These are phyloP conservation scores for Andinoacara biseriatus DNA, from an alignment of 2,113 vertebrate genomes.

Conservation along the genomic window DNA sequence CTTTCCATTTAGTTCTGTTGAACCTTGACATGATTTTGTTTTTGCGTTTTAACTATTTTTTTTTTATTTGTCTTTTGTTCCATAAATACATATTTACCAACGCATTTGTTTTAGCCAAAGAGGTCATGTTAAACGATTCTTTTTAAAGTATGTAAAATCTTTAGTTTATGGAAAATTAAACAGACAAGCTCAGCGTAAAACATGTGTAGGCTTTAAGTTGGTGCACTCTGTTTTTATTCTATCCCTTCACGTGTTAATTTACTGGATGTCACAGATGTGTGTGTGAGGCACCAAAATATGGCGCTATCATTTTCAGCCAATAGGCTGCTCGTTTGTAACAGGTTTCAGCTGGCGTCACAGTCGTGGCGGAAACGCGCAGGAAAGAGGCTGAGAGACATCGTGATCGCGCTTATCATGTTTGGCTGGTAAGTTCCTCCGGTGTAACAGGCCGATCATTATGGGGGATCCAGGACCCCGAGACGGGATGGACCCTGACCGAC, in stretches of 20 bases:
- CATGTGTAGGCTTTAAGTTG: neutral
- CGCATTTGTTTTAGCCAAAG: neutral
- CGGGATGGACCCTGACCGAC: conserved; percentile 67
- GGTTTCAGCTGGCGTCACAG: conserved; percentile 73
- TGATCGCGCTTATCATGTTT: conserved; percentile 70
- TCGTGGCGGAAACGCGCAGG: conserved; percentile 65
- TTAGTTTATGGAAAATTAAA: neutral
- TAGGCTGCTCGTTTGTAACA: conserved; percentile 53
- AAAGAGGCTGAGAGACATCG: conserved; percentile 55
- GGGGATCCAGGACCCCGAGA: conserved; percentile 69
- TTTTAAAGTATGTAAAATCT: neutral
- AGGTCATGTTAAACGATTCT: neutral
- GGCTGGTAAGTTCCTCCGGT: conserved; percentile 61
- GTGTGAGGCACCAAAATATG: conserved; percentile 74
- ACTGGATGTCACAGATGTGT: conserved; percentile 37
- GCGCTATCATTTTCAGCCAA: conserved; percentile 80
- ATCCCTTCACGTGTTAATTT: conserved; percentile 35
- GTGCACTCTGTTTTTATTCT: neutral
- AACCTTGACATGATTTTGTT: fast-evolving
- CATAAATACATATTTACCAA: neutral
- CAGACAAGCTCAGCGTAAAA: neutral
- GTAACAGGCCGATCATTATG: conserved; percentile 71
- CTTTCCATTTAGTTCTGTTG: neutral
- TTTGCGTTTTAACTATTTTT: neutral
- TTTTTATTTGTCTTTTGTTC: neutral